These are phyloP conservation scores for Pristiophorus japonicus DNA, from an alignment of 2,113 vertebrate genomes.

Conservation along the genomic window DNA sequence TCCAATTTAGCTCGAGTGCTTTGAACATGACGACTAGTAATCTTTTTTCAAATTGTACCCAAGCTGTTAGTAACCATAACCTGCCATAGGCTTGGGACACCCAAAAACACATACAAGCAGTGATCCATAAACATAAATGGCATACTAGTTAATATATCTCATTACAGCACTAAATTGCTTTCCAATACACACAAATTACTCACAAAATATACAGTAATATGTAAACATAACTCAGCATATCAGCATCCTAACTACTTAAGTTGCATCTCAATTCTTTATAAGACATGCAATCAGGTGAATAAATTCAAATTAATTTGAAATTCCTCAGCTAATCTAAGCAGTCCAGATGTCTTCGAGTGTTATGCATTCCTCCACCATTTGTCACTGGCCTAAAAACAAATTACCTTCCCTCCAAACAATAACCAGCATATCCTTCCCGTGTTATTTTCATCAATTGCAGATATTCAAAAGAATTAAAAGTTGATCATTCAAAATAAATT, in stretches of 20 bases:
- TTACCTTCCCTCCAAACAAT: not conserved
- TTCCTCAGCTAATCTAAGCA: not conserved
- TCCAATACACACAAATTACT: not conserved
- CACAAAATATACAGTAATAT: not conserved
- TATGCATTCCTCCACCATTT: not conserved
- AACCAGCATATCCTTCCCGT: not conserved
- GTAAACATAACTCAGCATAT: not conserved
- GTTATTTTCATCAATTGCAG: not conserved
- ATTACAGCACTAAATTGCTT: too few species aligned
- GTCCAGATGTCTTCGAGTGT: not conserved
- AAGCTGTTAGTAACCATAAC: not conserved
- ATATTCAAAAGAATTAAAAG: not conserved
- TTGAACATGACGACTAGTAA: not conserved
- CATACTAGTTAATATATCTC: too few species aligned
- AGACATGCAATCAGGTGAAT: not conserved
- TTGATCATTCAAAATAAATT: not conserved
- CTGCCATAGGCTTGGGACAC: not conserved
- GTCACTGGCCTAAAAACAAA: not conserved
- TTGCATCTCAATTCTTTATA: not conserved
- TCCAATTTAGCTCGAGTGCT: too few species aligned
- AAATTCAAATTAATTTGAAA: not conserved
- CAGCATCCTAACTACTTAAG: not conserved
- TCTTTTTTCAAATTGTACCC: not conserved
- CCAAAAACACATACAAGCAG: too few species aligned
- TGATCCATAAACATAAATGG: too few species aligned